These are phyloP conservation scores for Cephalopholis sonnerati DNA, from an alignment of 2,113 vertebrate genomes.

Conservation along the genomic window DNA sequence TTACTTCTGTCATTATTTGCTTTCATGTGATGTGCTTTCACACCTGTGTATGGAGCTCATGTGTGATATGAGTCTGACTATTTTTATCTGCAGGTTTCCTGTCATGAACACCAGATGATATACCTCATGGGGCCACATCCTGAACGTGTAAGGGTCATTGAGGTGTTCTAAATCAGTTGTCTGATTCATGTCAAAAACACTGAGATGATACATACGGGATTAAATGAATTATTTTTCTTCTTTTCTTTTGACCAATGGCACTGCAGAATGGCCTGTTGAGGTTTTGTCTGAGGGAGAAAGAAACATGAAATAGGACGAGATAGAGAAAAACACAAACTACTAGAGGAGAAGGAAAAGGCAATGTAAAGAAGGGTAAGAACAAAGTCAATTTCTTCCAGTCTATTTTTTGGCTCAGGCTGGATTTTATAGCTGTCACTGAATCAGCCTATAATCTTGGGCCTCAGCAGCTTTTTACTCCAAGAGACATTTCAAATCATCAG, in stretches of 20 bases:
- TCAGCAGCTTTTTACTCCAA: slow-evolving; percentile 56
- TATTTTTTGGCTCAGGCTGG: slow-evolving; percentile 44
- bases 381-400: slow-evolving; percentile 34
- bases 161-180: slow-evolving; percentile 49
- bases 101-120: slow-evolving; percentile 54
- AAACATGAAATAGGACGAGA: background rate
- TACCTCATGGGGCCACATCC: slow-evolving; percentile 42
- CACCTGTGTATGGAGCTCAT: slow-evolving; percentile 34
- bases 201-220: slow-evolving; percentile 31
- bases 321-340: slow-evolving; percentile 12
- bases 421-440: slow-evolving; percentile 65
- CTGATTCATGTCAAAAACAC: slow-evolving; percentile 43
- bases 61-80: slow-evolving; percentile 31
- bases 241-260: background rate
- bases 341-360: background rate
- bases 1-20: slow-evolving; percentile 42
- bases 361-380: slow-evolving; percentile 24
- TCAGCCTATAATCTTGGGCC: slow-evolving; percentile 56
- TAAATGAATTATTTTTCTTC: slow-evolving; percentile 26
- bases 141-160: slow-evolving; percentile 7
- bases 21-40: slow-evolving; percentile 20
- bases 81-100: slow-evolving; percentile 63
- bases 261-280: background rate
- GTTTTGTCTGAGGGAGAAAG: slow-evolving; percentile 5
- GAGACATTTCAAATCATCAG: slow-evolving; percentile 65